Evolutionary conservation across 2,888 invertebrate genomes (phyloP).

Genomic region (Cabera pusaria): DNA sequence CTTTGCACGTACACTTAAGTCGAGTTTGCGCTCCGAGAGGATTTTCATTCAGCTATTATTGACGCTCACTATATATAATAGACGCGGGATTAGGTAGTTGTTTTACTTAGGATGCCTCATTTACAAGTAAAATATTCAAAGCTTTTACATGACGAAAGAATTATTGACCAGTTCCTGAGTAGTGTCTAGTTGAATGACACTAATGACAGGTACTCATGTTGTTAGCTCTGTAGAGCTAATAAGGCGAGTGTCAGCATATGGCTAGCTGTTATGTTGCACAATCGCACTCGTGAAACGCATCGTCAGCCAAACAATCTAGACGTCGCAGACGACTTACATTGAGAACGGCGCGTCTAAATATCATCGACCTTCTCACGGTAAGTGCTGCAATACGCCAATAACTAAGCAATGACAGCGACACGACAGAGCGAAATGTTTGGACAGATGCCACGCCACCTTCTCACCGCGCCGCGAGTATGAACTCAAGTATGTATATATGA

Average conservation of each 20-base stretch:
- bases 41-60: slow-evolving; percentile 40
- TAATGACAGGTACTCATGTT: slow-evolving; percentile 3
- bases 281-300: slow-evolving; percentile 6
- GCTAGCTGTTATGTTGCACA: slow-evolving; percentile 10
- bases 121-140: too few relatives aligned
- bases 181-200: background rate
- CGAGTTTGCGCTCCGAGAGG: slow-evolving; percentile 49
- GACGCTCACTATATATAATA: slow-evolving; percentile 5
- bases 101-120: slow-evolving; percentile 1
- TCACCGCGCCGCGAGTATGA: slow-evolving; percentile 13
- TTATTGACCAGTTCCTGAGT: background rate
- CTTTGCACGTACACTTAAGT: slow-evolving; percentile 56
- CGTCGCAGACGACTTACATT: slow-evolving; percentile 12
- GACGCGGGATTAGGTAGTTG: slow-evolving; percentile 8
- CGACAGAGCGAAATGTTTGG: slow-evolving; percentile 51
- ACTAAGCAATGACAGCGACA: slow-evolving; percentile 45
- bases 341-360: slow-evolving; percentile 30
- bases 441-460: slow-evolving; percentile 51
- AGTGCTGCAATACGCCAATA: slow-evolving; percentile 48
- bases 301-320: slow-evolving; percentile 13
- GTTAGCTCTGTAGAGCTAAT: slow-evolving; percentile 9
- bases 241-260: slow-evolving; percentile 7
- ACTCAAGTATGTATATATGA: slow-evolving; percentile 3
- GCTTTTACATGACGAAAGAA: slow-evolving; percentile 1
- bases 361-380: slow-evolving; percentile 38